Evolutionary conservation across 1,140 invertebrate genomes (phyloP).

Genomic region (Aphaenogaster rudis): DNA sequence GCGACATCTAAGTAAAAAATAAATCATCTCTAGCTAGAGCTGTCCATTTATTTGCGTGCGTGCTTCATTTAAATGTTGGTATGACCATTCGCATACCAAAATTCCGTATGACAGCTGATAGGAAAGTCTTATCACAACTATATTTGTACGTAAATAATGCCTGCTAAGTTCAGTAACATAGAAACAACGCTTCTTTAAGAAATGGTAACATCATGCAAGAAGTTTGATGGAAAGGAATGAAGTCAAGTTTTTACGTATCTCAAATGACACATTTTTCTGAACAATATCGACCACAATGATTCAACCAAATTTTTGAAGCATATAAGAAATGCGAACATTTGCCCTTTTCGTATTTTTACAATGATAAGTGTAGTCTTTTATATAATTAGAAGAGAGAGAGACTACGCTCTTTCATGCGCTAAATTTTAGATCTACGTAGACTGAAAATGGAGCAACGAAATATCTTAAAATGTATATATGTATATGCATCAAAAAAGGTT

Average conservation of each 20-base stretch:
- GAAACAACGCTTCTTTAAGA: conserved; percentile 13
- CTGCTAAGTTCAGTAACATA: conserved; percentile 37
- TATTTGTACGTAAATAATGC: conserved; percentile 68
- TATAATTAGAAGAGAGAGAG: not conserved
- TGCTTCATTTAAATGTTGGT: conserved; percentile 19
- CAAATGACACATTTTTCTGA: not conserved
- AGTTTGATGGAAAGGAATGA: not conserved
- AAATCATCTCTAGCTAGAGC: conserved; percentile 68
- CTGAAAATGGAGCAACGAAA: not conserved
- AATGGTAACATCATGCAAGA: not conserved
- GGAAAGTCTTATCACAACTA: conserved; percentile 67
- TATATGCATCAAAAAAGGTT: conserved; percentile 25
- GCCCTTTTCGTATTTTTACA: not conserved
- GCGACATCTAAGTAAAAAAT: conserved; percentile 73
- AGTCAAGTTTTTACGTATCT: not conserved
- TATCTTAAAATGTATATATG: not conserved
- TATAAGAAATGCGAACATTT: conserved; percentile 20
- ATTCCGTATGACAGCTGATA: conserved; percentile 41
- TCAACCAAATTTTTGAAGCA: conserved; percentile 19
- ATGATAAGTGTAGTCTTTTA: not conserved
- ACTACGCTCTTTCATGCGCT: not conserved
- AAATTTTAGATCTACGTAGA: conserved; percentile 15
- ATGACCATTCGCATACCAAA: conserved; percentile 6
- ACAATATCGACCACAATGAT: conserved; percentile 12
- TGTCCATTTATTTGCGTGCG: conserved; percentile 6